phyloP scores from a whole-genome alignment of 2,113 vertebrate genomes.

The Microtus montanus region DNA sequence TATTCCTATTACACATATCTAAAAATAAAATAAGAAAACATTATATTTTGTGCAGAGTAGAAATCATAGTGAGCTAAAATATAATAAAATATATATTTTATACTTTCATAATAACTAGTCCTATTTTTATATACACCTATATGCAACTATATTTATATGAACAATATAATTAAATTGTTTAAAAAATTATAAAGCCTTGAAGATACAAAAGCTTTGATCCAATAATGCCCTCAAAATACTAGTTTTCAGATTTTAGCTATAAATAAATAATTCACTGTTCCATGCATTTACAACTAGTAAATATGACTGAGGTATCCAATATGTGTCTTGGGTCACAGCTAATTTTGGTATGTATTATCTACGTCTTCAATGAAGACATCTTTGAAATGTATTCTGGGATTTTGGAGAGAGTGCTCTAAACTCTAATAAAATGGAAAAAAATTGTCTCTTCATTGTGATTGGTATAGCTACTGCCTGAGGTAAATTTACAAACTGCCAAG shows the following conservation, averaged over 20 bases:
- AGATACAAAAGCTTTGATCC: background rate
- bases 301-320: rapidly evolving
- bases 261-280: background rate
- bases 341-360: background rate
- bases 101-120: background rate
- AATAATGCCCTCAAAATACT: background rate
- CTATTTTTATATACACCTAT: background rate
- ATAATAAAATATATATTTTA: background rate
- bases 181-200: background rate
- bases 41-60: background rate
- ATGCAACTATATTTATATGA: background rate
- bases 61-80: background rate
- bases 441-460: rapidly evolving
- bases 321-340: background rate
- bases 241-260: background rate
- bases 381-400: background rate
- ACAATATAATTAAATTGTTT: background rate
- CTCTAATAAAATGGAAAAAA: background rate
- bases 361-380: background rate
- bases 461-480: background rate
- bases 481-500: background rate
- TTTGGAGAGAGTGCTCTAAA: background rate
- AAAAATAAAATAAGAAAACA: background rate
- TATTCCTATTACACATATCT: background rate
- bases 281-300: background rate